Evolutionary conservation across 1,140 invertebrate species (phyloP).

Genomic region (Alviniconcha marisindica): DNA sequence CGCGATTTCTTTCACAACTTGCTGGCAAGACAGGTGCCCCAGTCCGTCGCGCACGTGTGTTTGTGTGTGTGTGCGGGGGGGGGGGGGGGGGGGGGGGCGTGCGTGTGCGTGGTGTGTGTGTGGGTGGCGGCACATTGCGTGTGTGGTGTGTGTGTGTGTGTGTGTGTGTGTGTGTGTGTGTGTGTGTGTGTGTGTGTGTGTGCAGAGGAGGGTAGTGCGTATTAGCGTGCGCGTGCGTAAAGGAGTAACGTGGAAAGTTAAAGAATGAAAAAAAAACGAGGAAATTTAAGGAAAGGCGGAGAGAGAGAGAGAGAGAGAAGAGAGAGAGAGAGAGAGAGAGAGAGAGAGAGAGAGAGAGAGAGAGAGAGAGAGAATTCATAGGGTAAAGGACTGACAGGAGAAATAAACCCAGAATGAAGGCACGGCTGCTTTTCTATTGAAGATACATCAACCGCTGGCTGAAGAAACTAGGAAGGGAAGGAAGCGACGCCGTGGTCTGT

Average conservation of each 20-base stretch:
- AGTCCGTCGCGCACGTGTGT: not conserved
- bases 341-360: conserved; percentile 20
- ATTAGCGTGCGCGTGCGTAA: not conserved
- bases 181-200: not conserved
- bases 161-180: not conserved
- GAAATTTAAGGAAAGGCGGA: conserved; percentile 10
- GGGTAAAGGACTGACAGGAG: not conserved
- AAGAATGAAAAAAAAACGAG: not conserved
- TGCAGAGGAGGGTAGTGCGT: not conserved
- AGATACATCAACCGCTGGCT: no score
- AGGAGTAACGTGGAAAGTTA: not conserved
- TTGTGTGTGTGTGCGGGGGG: not conserved
- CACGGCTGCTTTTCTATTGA: no score
- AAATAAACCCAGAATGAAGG: not conserved
- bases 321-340: not conserved
- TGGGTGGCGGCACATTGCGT: not conserved
- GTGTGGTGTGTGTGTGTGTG: not conserved
- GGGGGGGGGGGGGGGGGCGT: not conserved
- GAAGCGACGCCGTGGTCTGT: no score
- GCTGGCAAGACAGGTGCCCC: no score
- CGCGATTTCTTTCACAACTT: no score
- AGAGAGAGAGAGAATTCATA: conserved; percentile 16
- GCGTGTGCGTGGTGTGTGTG: not conserved
- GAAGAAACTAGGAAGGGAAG: no score
- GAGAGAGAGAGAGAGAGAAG: not conserved